A percentile compares a stretch with the other conserved stretches of the same genome.
Conservation (phyloP, 2,113 vertebrate species). For the Perca fluviatilis region DNA sequence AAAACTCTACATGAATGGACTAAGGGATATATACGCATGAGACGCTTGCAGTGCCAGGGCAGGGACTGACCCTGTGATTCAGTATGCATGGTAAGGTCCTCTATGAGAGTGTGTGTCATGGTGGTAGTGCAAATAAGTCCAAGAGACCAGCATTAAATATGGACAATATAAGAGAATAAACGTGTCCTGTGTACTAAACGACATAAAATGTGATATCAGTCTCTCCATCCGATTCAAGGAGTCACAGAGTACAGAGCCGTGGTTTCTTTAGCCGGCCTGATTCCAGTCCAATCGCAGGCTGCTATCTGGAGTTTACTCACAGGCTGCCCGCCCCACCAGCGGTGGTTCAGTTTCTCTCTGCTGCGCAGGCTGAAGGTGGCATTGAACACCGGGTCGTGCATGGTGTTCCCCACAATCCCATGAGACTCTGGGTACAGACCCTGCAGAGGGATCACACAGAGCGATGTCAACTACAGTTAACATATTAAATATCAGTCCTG, state of each 20-base stretch:
- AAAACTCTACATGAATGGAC: too few species aligned
- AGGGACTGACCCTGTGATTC: too few species aligned
- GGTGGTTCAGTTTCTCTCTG: conserved; percentile 96
- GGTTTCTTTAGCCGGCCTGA: not conserved
- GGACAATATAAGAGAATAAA: not conserved
- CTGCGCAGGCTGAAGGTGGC: conserved; percentile 94
- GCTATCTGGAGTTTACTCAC: conserved; percentile 84
- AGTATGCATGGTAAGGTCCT: too few species aligned
- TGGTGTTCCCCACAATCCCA: conserved; percentile 97
- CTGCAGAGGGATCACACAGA: conserved; percentile 75
- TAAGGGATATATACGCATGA: too few species aligned
- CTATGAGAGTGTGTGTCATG: too few species aligned
- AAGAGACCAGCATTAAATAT: too few species aligned
- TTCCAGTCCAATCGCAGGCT: not conserved
- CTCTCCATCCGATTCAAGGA: not conserved
- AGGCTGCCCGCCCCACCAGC: conserved; percentile 99
- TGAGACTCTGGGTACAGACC: conserved; percentile 99
- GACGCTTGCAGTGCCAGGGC: too few species aligned
- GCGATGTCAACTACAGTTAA: not conserved
- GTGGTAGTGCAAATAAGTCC: too few species aligned
- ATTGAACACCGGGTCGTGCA: conserved; percentile 97
- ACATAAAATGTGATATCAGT: not conserved
- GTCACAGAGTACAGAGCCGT: too few species aligned
- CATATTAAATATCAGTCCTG: not conserved
- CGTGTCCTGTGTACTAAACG: not conserved